These are phyloP conservation scores for Phyllostomus hastatus DNA, from an alignment of 2,113 vertebrate genomes.

Conservation along the genomic window DNA sequence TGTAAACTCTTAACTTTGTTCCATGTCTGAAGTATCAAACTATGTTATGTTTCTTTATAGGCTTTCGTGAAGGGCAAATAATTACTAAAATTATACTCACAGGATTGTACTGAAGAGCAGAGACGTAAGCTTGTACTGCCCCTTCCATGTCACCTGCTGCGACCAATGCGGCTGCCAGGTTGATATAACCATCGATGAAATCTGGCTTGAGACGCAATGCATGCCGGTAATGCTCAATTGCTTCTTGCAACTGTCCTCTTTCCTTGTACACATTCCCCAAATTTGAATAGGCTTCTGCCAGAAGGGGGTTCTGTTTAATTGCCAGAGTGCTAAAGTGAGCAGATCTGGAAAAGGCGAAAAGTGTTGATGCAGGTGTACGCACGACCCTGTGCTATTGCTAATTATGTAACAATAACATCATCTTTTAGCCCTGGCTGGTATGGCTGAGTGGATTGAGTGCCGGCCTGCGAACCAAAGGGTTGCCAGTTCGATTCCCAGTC, in stretches of 20 bases:
- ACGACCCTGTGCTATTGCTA: not conserved
- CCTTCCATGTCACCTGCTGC: conserved; percentile 99
- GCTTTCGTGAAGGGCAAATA: conserved; percentile 36
- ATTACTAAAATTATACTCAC: conserved; percentile 84
- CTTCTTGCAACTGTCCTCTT: conserved; percentile 97
- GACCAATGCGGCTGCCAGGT: conserved; percentile 96
- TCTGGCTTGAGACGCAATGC: conserved; percentile 97
- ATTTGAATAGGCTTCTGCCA: conserved; percentile 99
- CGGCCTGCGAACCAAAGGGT: no score
- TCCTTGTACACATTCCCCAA: conserved; percentile 99
- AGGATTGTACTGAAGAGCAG: conserved; percentile 99
- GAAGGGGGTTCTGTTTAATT: conserved; percentile 98
- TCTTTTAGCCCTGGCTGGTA: not conserved
- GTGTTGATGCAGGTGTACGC: conserved; percentile 39
- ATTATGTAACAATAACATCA: not conserved
- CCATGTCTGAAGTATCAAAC: not conserved
- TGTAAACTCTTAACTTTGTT: conserved; percentile 40
- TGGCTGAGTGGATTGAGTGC: no score
- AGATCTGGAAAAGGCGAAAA: conserved; percentile 85
- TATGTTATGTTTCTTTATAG: not conserved
- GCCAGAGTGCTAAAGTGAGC: conserved; percentile 99
- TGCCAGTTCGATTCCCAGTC: no score
- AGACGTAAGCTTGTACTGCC: conserved; percentile 98
- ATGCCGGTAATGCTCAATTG: conserved; percentile 98
- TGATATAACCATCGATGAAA: conserved; percentile 99